Evolutionary conservation across 2,888 invertebrate species (phyloP).

Genomic region (Acleris laterana): DNA sequence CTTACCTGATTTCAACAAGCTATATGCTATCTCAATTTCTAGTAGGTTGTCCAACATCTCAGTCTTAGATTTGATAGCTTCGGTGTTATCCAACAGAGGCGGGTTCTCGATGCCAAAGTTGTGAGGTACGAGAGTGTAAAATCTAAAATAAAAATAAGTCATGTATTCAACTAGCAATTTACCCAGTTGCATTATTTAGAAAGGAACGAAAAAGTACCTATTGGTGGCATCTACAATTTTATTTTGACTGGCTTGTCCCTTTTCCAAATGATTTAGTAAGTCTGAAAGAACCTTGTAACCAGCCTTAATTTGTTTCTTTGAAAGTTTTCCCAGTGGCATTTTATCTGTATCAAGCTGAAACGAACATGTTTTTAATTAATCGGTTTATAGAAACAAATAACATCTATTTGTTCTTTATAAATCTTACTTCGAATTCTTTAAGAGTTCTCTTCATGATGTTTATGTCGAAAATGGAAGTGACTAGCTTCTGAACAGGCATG

Average conservation of each 20-base stretch:
- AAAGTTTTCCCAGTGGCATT: slow-evolving; percentile 99
- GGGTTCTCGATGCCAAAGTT: slow-evolving; percentile 94
- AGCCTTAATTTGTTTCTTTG: slow-evolving; percentile 93
- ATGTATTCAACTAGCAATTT: neutral
- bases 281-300: slow-evolving; percentile 93
- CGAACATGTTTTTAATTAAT: neutral
- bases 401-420: neutral
- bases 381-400: neutral
- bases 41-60: slow-evolving; percentile 96
- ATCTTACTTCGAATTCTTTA: slow-evolving; percentile 93
- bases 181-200: neutral
- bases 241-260: slow-evolving; percentile 67
- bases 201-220: slow-evolving; percentile 59
- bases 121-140: slow-evolving; percentile 98
- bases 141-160: slow-evolving; percentile 69
- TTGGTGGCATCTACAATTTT: slow-evolving; percentile 94
- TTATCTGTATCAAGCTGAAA: slow-evolving; percentile 94
- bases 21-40: slow-evolving; percentile 98
- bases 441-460: slow-evolving; percentile 96
- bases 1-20: slow-evolving; percentile 87
- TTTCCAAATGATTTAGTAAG: slow-evolving; percentile 84
- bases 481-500: slow-evolving; percentile 91
- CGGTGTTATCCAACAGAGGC: slow-evolving; percentile 90
- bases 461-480: slow-evolving; percentile 95
- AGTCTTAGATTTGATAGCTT: slow-evolving; percentile 86